Percentiles rank a stretch among this genome's conserved stretches.
Conservation (phyloP, 1,140 invertebrate species). For the Belonocnema kinseyi region DNA sequence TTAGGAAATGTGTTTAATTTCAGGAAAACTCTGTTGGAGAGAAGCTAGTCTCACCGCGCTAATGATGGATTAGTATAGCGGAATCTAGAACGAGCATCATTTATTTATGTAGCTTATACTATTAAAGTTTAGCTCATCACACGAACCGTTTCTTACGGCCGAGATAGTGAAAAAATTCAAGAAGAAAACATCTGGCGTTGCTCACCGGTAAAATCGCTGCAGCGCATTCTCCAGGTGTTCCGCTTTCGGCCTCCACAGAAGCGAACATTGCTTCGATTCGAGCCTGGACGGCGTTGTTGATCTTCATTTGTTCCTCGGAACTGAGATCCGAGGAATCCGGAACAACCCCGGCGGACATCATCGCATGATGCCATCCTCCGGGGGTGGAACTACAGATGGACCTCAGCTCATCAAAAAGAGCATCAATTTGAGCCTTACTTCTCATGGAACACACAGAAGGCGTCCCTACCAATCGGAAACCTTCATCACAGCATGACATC, state of each 20-base stretch:
- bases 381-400: slow-evolving; percentile 68
- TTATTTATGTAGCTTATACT: background rate
- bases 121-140: background rate
- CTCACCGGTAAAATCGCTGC: slow-evolving; percentile 70
- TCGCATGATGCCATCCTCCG: slow-evolving; percentile 59
- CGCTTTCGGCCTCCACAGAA: slow-evolving; percentile 84
- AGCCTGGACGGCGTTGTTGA: slow-evolving; percentile 87
- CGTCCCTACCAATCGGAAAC: slow-evolving; percentile 67
- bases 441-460: slow-evolving; percentile 70
- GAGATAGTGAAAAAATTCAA: slow-evolving; percentile 11
- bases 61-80: slow-evolving; percentile 27
- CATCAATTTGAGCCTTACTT: slow-evolving; percentile 81
- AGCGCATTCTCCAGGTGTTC: slow-evolving; percentile 71
- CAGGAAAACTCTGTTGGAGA: background rate
- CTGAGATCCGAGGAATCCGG: slow-evolving; percentile 49
- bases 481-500: slow-evolving; percentile 66
- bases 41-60: background rate
- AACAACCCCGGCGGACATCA: slow-evolving; percentile 45
- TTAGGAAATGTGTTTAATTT: slow-evolving; percentile 13
- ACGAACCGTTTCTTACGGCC: slow-evolving; percentile 11
- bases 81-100: slow-evolving; percentile 25
- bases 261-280: slow-evolving; percentile 90
- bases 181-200: slow-evolving; percentile 27
- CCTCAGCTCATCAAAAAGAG: slow-evolving; percentile 84
- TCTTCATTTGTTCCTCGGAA: slow-evolving; percentile 69